Evolutionary conservation across 2,797 vertebrate species (phyloP), one percentile per base, ranked within the genome.

Genomic region (Lemur catta): DNA sequence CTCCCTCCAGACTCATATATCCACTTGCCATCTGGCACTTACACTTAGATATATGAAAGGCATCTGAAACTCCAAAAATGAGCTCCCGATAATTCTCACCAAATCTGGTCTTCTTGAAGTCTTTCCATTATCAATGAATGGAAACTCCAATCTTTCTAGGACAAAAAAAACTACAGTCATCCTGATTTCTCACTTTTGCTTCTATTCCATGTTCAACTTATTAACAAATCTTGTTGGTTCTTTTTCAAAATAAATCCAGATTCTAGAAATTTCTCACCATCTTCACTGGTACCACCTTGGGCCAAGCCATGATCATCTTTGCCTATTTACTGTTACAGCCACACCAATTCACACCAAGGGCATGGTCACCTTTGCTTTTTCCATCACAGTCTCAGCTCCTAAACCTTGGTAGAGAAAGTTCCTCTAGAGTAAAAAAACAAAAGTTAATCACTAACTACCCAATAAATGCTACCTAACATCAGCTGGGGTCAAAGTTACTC

Each of bases 401-500:
- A 41, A 72, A 50, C 17, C 59, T 78, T 81, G 20, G 63, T 95
- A 61, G 63, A 80, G 81, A 69, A 92, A 88, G 24, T 88, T 84
- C 65, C 67, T 90, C 65, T 46, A 84, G 52, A 50, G 1, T 57
- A 75, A 82, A 15, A 92, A 90, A 94, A 85, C 85, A 92, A 90
- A 93, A 75, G 69, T 89, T 92, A 95, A 78, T 78, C 33, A 63
- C 65, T 85, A 94, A 79, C 79, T 65, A 87, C 48, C n/a, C 28
- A 76, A 35, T 22, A 81, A 82, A 72, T 78, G 67, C 81, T 43
- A 55, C 20, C 17, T 20, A 71, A n/a, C 46, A 57, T 61, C 72
- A 91, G 48, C 10, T 72, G 41, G 41, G 41, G 55, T 50, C 61
- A 46, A 7, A 90, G 67, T 90, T 85, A 94, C 55, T 80, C 48